Base-by-base conservation (phyloP, 2,113 vertebrate species). In the Larimichthys crocea region DNA sequence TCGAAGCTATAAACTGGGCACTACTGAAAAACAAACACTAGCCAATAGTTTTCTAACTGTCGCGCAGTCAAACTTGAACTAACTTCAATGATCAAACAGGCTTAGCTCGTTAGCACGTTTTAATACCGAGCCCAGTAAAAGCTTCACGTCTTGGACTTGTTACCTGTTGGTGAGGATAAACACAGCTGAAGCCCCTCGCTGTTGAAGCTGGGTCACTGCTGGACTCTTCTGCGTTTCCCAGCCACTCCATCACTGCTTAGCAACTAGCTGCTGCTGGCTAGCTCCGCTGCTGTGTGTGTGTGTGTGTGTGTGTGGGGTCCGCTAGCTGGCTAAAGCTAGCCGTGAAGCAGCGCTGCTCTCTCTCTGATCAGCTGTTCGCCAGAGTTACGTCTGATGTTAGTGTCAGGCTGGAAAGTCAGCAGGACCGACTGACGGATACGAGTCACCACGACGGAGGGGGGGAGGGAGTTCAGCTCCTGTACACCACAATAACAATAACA, bases 211-310 rank as follows among this genome's bases (percentile, higher is more conserved):
- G 49, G 17, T 74, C 76, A 17, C 65, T n/a, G 79, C 20, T 55
- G 2, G 79, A 72, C 26, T 93, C 90, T 56, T 89, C 75, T 64
- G 79, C 85, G 56, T 75, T 89, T 12, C 91, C 83, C 67, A 87
- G 79, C 94, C 94, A 94, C 89, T 95, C 94, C 95, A 95, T 95
- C 72, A 17, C 83, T 75, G 70, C 79, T 50, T 9, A 50, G 16
- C 80, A 66, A 50, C 80, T 82, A 85, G 24, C 24, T 26, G 57
- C 82, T 17, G 57, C 82, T 20, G 52, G 59, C 65, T 79, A 83
- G 78, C 79, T 76, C 19, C 15, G 50, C 26, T 16, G 44, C 26
- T 16, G 44, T 40, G 44, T 40, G 52, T 26, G 26, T 26, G 26
- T 26, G 26, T 26, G 26, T 26, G 26, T 26, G 26, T 26, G 26